Percentiles rank a stretch among this genome's conserved stretches.
Evolutionary conservation across 2,113 vertebrate species (phyloP).

Genomic region (Cephalopholis sonnerati): DNA sequence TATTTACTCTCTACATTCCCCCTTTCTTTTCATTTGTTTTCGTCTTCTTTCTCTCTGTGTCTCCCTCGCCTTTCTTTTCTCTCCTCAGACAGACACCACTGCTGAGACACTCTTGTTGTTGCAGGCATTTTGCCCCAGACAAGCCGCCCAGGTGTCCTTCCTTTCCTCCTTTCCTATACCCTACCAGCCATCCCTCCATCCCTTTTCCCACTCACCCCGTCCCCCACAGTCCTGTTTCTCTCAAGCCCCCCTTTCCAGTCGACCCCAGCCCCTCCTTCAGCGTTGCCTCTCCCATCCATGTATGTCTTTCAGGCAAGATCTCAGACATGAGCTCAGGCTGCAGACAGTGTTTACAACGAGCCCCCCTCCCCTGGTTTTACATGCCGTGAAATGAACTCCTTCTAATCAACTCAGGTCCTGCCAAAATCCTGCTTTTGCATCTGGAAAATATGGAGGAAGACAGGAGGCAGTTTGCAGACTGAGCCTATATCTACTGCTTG

Average conservation of each 20-base stretch:
- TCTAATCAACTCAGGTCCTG: constrained; percentile 60
- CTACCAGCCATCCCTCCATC: constrained; percentile 26
- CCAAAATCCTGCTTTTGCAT: constrained; percentile 13
- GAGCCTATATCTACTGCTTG: neutral
- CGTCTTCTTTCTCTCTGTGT: constrained; percentile 4
- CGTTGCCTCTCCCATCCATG: neutral
- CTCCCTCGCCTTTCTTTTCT: constrained; percentile 8
- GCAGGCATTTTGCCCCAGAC: constrained; percentile 52
- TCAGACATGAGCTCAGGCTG: constrained; percentile 76
- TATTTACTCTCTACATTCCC: constrained; percentile 52
- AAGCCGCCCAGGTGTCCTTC: constrained; percentile 64
- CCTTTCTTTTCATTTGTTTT: constrained; percentile 43
- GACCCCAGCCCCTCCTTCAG: constrained; percentile 16
- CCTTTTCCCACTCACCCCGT: neutral
- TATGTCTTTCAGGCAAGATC: constrained; percentile 28
- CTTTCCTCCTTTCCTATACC: constrained; percentile 18
- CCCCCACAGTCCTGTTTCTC: neutral
- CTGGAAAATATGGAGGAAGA: constrained; percentile 2
- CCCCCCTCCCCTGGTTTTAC: constrained; percentile 69
- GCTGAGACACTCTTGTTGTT: constrained; percentile 39
- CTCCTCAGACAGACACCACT: constrained; percentile 15
- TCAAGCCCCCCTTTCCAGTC: constrained; percentile 1
- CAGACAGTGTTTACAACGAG: constrained; percentile 62
- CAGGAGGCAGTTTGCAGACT: neutral
- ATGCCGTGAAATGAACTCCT: constrained; percentile 71